These are phyloP conservation scores for Leontocebus nigricollis DNA, from an alignment of 2,797 vertebrate species.

Conservation along the genomic window DNA sequence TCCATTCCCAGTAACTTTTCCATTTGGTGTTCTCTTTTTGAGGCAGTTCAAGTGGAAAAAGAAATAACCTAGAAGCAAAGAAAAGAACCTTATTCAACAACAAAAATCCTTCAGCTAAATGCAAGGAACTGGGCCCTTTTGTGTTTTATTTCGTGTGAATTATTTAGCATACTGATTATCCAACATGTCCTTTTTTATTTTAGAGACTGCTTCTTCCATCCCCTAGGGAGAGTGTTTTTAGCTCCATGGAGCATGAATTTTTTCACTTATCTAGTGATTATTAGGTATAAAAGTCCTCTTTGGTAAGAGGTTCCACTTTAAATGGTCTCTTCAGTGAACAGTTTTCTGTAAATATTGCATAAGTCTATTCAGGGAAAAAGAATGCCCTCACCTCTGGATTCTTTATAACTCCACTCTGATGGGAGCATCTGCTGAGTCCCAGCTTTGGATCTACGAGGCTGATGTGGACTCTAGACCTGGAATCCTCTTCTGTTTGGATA, in stretches of 20 bases:
- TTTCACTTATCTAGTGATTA: slow-evolving; percentile 41
- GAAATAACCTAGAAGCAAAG: slow-evolving; percentile 52
- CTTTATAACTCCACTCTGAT: background rate
- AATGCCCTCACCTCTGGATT: background rate
- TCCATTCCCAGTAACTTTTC: slow-evolving; percentile 61
- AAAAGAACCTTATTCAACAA: slow-evolving; percentile 30
- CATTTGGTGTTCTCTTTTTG: slow-evolving; percentile 51
- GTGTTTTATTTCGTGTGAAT: background rate
- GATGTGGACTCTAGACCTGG: background rate
- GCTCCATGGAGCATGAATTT: slow-evolving; percentile 48
- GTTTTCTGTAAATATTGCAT: slow-evolving; percentile 39
- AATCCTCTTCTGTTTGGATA: background rate
- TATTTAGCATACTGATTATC: slow-evolving; percentile 46
- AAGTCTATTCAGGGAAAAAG: background rate
- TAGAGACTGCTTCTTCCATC: background rate
- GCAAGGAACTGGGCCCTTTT: background rate
- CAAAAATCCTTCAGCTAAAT: background rate
- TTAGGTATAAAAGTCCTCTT: slow-evolving; percentile 3
- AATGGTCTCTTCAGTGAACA: background rate
- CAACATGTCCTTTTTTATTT: background rate
- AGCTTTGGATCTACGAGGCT: background rate
- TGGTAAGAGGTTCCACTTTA: slow-evolving; percentile 4
- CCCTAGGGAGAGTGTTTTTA: slow-evolving; percentile 34
- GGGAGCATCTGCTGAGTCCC: background rate
- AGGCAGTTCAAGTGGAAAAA: slow-evolving; percentile 66